Conservation (phyloP, 2,888 invertebrate species). For the Drosophila silvestris region DNA sequence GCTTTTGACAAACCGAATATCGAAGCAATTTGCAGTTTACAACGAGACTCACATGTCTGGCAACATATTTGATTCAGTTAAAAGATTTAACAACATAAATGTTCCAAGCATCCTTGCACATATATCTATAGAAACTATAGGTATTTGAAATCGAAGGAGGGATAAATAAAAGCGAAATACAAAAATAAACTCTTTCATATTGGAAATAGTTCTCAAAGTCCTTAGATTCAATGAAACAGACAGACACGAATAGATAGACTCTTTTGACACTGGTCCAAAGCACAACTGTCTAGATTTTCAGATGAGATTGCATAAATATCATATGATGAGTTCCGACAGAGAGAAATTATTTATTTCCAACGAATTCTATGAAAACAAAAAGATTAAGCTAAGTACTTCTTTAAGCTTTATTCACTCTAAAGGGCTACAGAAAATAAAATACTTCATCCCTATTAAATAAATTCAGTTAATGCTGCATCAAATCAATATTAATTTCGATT, state of each 20-base stretch:
- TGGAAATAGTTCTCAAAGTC: neutral
- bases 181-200: neutral
- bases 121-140: neutral
- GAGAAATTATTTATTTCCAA: neutral
- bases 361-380: neutral
- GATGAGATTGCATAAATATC: too few species aligned
- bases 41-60: neutral
- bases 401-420: neutral
- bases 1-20: conserved; percentile 22
- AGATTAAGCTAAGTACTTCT: neutral
- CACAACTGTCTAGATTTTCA: too few species aligned
- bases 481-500: neutral
- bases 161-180: neutral
- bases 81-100: neutral
- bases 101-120: neutral
- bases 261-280: neutral
- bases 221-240: neutral
- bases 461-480: neutral
- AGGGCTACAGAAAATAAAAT: neutral
- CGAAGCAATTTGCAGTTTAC: conserved; percentile 2
- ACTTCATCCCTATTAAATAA: neutral
- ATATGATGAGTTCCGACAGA: neutral
- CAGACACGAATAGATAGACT: neutral
- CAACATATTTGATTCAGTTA: conserved; percentile 5
- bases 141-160: neutral